Conservation (phyloP, 2,888 invertebrate species). For the Acrobasis repandana region DNA sequence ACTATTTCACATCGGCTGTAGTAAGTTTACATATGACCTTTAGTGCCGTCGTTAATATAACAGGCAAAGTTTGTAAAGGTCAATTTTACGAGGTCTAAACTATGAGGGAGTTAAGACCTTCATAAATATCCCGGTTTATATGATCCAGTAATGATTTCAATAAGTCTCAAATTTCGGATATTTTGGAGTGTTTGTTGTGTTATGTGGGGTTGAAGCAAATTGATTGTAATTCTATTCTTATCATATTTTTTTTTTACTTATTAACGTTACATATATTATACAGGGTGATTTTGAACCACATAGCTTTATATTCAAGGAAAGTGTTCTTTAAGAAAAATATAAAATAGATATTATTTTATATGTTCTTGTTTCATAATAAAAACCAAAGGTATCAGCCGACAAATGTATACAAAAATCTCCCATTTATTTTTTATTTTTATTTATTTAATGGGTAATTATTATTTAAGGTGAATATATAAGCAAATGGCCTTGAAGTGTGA, state of each 20-base stretch:
- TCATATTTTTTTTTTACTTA: neutral
- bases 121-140: slow-evolving; percentile 7
- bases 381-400: too few relatives aligned
- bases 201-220: neutral
- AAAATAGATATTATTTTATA: too few relatives aligned
- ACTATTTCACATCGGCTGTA: slow-evolving; percentile 1
- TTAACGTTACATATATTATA: too few relatives aligned
- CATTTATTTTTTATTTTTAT: too few relatives aligned
- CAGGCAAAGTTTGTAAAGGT: slow-evolving; percentile 16
- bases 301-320: too few relatives aligned
- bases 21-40: slow-evolving; percentile 12
- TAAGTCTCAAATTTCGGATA: slow-evolving; percentile 12
- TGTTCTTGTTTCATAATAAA: too few relatives aligned
- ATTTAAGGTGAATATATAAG: too few relatives aligned
- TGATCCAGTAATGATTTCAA: slow-evolving; percentile 14
- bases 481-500: too few relatives aligned
- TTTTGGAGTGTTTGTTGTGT: neutral
- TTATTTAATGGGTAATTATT: too few relatives aligned
- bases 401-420: too few relatives aligned
- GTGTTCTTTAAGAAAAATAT: too few relatives aligned
- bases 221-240: neutral
- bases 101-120: slow-evolving; percentile 6
- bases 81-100: slow-evolving; percentile 12
- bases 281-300: too few relatives aligned
- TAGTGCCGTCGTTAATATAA: slow-evolving; percentile 17